phyloP scores from a whole-genome alignment of 2,888 invertebrate species.

The Plebejus anna region DNA sequence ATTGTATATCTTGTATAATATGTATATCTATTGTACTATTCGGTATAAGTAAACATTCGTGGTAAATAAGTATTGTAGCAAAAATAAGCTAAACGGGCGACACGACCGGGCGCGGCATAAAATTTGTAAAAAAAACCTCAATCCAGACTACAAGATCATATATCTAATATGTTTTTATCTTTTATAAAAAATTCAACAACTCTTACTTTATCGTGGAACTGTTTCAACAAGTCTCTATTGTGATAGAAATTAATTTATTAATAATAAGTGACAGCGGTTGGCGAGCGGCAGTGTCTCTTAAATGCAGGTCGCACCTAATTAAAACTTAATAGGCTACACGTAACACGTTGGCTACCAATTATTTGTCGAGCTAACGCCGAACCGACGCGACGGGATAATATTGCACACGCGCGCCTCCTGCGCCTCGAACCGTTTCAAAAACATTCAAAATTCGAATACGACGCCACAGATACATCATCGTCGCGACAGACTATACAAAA shows the following conservation, averaged over 20 bases:
- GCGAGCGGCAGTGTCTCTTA: constrained; percentile 73
- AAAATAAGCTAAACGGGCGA: constrained; percentile 70
- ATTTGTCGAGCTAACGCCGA: constrained; percentile 54
- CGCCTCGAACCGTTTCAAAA: constrained; percentile 43
- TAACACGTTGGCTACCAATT: constrained; percentile 78
- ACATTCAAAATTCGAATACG: constrained; percentile 42
- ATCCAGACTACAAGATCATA: constrained; percentile 80
- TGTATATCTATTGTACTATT: constrained; percentile 65
- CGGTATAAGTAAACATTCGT: constrained; percentile 63
- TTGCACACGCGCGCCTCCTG: constrained; percentile 72
- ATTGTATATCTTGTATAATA: constrained; percentile 59
- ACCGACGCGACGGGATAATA: constrained; percentile 56
- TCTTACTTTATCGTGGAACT: constrained; percentile 77
- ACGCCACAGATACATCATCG: constrained; percentile 32
- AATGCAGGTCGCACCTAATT: constrained; percentile 46
- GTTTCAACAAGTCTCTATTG: constrained; percentile 76
- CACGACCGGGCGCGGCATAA: constrained; percentile 62
- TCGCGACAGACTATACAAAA: constrained; percentile 39
- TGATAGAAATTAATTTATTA: constrained; percentile 60
- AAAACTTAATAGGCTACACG: constrained; percentile 67
- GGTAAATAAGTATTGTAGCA: constrained; percentile 72
- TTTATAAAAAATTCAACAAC: constrained; percentile 79
- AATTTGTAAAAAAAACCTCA: constrained; percentile 75
- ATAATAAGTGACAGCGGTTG: constrained; percentile 69
- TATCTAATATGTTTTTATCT: constrained; percentile 74